Evolutionary conservation across 2,797 vertebrate genomes (phyloP), one percentile per base, ranked within the genome.

Genomic region (Valencia hispanica): DNA sequence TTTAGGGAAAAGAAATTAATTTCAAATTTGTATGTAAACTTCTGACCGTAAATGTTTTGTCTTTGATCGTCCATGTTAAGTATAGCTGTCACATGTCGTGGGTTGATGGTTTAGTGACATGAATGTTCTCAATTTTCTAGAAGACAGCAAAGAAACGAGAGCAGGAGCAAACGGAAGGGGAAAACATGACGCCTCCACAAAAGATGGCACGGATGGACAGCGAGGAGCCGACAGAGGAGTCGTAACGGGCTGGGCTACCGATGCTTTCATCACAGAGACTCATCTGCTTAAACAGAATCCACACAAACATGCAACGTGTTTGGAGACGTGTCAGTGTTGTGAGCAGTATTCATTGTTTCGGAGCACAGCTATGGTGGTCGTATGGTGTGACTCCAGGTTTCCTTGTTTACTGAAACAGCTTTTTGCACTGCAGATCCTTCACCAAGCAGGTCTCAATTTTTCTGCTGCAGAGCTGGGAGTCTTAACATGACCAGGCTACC

Each of bases 141-240:
- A 98, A 97, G 9, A 93, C 95, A 15, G 96, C 96, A 14, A 97
- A 97, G 89, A 97, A 97, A 90, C 95, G 97, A 89, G 97, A 97
- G 82, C 97, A 96, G 85, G 97, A 97, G 30, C 95, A 95, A 59
- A 85, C 93, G 77, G 96, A 97, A 55, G 96, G 95, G 1, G 97
- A 97, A 89, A 96, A 95, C 71, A 93, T 94, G 0, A 96, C 96
- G 0, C 97, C 97, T 0, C 96, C 97, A 1, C 91, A 96, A 68
- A 97, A 98, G 92, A 96, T 97, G 25, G 96, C 96, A 1, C 94
- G 96, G 88, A 97, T 95, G 74, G 96, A 97, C 92, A 96, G 96
- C 91, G 95, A 95, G 75, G 97, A 97, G 84, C 95, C 94, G 93
- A 96, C 92, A 0, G 96, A 97, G 89, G 96, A 97, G 94, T 96